Evolutionary conservation across 2,888 invertebrate genomes (phyloP), one percentile per base, ranked within the genome.

Genomic region (Mallateleia sp.): DNA sequence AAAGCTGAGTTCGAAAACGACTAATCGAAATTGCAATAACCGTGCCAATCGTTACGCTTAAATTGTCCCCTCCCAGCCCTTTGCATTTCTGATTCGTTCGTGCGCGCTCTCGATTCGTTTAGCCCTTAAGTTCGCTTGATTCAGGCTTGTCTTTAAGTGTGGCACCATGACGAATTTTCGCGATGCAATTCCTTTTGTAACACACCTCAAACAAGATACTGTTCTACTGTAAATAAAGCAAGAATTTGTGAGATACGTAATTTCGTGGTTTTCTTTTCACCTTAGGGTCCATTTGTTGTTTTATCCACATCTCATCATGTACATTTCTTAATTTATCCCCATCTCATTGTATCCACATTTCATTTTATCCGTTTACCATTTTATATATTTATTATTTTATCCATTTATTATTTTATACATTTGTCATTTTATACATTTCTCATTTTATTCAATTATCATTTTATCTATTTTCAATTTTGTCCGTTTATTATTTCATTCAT

Each of bases 211-310:
- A 85, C 67, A 69, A 87, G 60, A 69, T 79, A 83, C 56, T 82
- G 79, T 84, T 81, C 77, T 84, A 87, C 58, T 87, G 87, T 87
- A 87, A 87, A 87, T 84, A 87, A 84, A 87, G 80, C 80, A 83
- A 79, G 18, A 64, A 83, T 80, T 83, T 87, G 79, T 87, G 87
- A 87, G 79, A 87, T 83, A 87, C 69, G 50, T 81, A 81, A 71
- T n/a, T n/a, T n/a, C n/a, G n/a, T n/a, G n/a, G n/a, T n/a, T n/a
- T n/a, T n/a, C n/a, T n/a, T n/a, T n/a, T n/a, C n/a, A n/a, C n/a
- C n/a, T n/a, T n/a, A n/a, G n/a, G n/a, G n/a, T n/a, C n/a, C n/a
- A n/a, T n/a, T n/a, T n/a, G n/a, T n/a, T n/a, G n/a, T n/a, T n/a
- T n/a, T n/a, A n/a, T n/a, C n/a, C n/a, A n/a, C n/a, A n/a, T n/a